Conservation (phyloP, 2,797 vertebrate species). For the Molothrus aeneus region DNA sequence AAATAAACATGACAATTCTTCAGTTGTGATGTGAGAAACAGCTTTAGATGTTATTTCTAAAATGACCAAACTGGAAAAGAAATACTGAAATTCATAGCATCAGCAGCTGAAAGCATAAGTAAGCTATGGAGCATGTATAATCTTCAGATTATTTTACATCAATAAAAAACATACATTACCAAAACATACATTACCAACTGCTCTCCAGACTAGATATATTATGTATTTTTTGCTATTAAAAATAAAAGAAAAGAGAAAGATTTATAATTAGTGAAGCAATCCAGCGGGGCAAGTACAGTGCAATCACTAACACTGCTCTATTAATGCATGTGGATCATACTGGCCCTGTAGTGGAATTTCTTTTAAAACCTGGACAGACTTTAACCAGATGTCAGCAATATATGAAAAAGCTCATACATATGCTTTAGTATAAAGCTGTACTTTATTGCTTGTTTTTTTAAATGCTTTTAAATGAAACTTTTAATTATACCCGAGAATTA, state of each 20-base stretch:
- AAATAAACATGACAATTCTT: conserved; percentile 31
- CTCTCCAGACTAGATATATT: not conserved
- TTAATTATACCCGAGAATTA: not conserved
- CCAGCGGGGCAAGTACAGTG: not conserved
- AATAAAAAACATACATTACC: not conserved
- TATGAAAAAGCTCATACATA: not conserved
- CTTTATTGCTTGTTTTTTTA: not conserved
- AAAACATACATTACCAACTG: no score
- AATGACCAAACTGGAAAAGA: not conserved
- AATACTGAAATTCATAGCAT: not conserved
- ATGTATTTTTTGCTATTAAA: not conserved
- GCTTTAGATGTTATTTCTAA: conserved; percentile 22
- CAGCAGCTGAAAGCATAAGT: not conserved
- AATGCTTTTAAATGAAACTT: not conserved
- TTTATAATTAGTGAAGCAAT: not conserved
- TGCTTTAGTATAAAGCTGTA: not conserved
- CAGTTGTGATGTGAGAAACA: not conserved
- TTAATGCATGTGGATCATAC: not conserved
- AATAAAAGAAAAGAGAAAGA: not conserved
- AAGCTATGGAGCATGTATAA: not conserved
- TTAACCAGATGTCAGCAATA: not conserved
- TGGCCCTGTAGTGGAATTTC: not conserved
- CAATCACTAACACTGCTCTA: not conserved
- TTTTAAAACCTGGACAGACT: not conserved
- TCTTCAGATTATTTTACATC: not conserved